Evolutionary conservation across 2,888 invertebrate genomes (phyloP).

Genomic region (Pristionchus entomophagus): DNA sequence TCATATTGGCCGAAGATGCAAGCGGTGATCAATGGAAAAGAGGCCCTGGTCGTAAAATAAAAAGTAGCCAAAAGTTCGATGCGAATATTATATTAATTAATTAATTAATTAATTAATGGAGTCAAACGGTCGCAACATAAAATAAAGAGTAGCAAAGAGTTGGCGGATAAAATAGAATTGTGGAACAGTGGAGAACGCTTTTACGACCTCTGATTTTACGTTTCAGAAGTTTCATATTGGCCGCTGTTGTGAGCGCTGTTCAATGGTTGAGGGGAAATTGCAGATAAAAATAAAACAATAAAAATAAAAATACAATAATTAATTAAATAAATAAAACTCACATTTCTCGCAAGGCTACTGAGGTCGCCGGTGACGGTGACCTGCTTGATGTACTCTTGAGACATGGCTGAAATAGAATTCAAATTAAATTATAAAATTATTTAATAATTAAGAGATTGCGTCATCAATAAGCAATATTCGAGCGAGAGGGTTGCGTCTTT

Average conservation of each 20-base stretch:
- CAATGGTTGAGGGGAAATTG: no score
- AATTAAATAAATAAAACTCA: constrained; percentile 46
- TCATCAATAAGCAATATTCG: background rate
- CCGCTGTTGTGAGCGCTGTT: no score
- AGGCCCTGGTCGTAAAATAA: no score
- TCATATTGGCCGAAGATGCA: background rate
- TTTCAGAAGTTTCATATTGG: no score
- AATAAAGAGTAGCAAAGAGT: background rate
- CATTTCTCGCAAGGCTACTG: constrained; percentile 59
- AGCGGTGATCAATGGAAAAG: background rate
- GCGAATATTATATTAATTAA: background rate
- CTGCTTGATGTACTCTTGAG: constrained; percentile 65
- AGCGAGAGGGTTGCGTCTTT: background rate
- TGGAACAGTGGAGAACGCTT: no score
- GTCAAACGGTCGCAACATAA: background rate
- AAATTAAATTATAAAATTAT: background rate
- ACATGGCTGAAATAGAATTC: constrained; percentile 3
- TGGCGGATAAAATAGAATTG: background rate
- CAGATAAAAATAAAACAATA: no score
- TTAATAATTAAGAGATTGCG: background rate
- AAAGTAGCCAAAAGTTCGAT: no score
- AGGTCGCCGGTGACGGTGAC: constrained; percentile 66
- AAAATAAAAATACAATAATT: background rate
- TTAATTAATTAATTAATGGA: background rate
- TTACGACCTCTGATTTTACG: no score